Evolutionary conservation across 1,140 invertebrate genomes (phyloP).

Genomic region (Bombyx mandarina): DNA sequence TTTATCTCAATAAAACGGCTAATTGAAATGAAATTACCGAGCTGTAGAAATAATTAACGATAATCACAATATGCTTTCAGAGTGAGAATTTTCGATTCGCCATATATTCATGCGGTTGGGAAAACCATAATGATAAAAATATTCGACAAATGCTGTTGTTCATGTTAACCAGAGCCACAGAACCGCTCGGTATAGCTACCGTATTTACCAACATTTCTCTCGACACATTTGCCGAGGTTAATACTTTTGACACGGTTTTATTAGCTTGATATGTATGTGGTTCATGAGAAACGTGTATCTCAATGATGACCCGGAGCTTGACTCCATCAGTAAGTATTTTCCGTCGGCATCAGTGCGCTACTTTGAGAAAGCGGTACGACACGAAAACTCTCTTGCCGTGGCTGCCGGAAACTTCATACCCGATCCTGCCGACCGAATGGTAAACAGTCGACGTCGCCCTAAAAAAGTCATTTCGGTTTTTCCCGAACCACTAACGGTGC

Average conservation of each 20-base stretch:
- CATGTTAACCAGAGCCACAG: slow-evolving; percentile 31
- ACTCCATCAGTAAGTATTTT: too few relatives aligned
- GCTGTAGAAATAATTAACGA: background rate
- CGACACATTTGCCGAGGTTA: slow-evolving; percentile 42
- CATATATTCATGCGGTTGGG: slow-evolving; percentile 42
- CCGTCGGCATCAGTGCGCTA: too few relatives aligned
- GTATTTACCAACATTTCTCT: slow-evolving; percentile 37
- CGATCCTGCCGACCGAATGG: too few relatives aligned
- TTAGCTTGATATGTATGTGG: too few relatives aligned
- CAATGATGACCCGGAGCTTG: too few relatives aligned
- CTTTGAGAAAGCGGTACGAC: too few relatives aligned
- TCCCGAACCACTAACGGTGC: too few relatives aligned
- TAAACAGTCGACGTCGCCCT: too few relatives aligned
- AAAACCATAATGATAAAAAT: slow-evolving; percentile 21
- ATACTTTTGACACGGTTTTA: background rate
- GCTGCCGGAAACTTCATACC: too few relatives aligned
- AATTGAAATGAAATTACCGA: background rate
- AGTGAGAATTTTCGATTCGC: slow-evolving; percentile 31
- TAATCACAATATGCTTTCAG: slow-evolving; percentile 11
- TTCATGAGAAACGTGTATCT: too few relatives aligned
- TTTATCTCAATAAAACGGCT: background rate
- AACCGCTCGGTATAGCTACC: slow-evolving; percentile 28
- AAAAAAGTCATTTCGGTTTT: too few relatives aligned
- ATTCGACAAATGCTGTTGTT: slow-evolving; percentile 31
- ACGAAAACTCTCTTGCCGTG: too few relatives aligned